Base-by-base conservation (phyloP, 2,113 vertebrate species). In the Myotis brandtii region DNA sequence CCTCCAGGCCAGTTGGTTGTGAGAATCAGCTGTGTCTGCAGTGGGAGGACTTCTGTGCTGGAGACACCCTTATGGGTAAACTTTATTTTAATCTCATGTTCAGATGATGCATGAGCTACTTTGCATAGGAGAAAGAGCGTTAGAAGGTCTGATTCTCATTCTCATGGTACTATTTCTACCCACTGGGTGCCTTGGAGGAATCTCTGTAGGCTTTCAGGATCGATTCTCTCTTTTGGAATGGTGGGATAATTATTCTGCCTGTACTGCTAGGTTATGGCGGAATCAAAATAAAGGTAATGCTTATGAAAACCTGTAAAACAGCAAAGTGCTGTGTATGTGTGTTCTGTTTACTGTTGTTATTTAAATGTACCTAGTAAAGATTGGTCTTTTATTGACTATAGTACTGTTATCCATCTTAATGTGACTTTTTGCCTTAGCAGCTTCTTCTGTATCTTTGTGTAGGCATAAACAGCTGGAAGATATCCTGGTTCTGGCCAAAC, bases 381-480 rank as follows among this genome's bases (percentile, higher is more conserved):
- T 73, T 90, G 32, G n/a, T 66, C 50, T 95, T 96, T 77, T 67
- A 86, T 75, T 93, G 77, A 82, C 37, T 90, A n/a, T 86, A 80
- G 14, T 95, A 62, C 67, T 86, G 0, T 93, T 93, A 80, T 10
- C 79, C 77, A n/a, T 93, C 37, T 48, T 93, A 69, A 43, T 90
- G 69, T 85, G 81, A 92, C 80, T 92, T 94, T 81, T 72, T 95
- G 43, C 83, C 80, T 96, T 30, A 90, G 40, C 67, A 13, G 76
- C 2, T 98, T 97, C 66, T 66, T 95, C 80, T 88, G 9, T 43
- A 32, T 97, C 95, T 95, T 76, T 9, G 50, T 94, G 1, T 67
- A 99, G 99, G 98, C 99, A 99, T 93, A 98, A 98, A 96, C 99
- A 99, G 98, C 98, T 99, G 98, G 99, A 99, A 98, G 99, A 99